Conservation (phyloP, 2,888 invertebrate genomes). For the Eupithecia centaureata region DNA sequence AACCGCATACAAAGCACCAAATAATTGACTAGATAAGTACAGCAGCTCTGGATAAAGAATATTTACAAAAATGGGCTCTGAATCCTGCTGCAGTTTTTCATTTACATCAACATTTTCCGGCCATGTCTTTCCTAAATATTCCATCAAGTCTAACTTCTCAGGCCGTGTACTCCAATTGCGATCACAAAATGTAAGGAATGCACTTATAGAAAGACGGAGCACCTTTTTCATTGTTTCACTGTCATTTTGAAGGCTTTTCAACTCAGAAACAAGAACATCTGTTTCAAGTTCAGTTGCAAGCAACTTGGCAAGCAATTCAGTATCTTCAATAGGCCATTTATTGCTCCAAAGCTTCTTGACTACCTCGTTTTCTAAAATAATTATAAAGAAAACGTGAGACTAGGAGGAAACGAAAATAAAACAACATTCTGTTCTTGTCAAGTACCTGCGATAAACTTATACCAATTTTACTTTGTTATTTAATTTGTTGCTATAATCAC, state of each 20-base stretch:
- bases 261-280: conserved; percentile 51
- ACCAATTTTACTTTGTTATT: not conserved
- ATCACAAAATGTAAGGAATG: conserved; percentile 89
- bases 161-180: conserved; percentile 92
- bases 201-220: conserved; percentile 85
- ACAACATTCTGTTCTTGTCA: not conserved
- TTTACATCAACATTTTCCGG: conserved; percentile 72
- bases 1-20: conserved; percentile 59
- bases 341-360: conserved; percentile 65
- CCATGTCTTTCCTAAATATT: conserved; percentile 71
- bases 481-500: not conserved
- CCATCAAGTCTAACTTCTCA: conserved; percentile 65
- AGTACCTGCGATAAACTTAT: not conserved
- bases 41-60: conserved; percentile 83
- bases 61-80: conserved; percentile 87
- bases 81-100: conserved; percentile 80
- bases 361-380: conserved; percentile 56
- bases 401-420: not conserved
- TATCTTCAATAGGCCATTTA: conserved; percentile 61
- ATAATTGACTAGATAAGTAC: conserved; percentile 71
- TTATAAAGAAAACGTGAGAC: not conserved
- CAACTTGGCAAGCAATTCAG: conserved; percentile 60
- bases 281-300: conserved; percentile 58
- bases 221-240: conserved; percentile 63
- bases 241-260: conserved; percentile 56